Evolutionary conservation across 2,113 vertebrate genomes (phyloP).

Genomic region (Onychorhynchus coronatus): DNA sequence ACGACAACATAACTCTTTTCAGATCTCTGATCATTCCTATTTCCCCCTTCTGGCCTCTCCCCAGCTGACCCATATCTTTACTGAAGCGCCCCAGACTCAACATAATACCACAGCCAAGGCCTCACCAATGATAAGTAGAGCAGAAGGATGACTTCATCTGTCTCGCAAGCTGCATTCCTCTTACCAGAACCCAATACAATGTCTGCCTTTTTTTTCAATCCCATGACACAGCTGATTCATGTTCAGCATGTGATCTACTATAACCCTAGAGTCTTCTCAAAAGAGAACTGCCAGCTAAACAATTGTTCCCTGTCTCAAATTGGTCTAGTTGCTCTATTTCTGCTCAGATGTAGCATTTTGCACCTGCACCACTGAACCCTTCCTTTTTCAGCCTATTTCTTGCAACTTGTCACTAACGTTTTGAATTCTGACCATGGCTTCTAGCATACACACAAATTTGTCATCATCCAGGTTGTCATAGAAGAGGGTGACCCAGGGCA

Average conservation of each 20-base stretch:
- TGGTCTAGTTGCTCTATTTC: not conserved
- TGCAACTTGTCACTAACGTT: not conserved
- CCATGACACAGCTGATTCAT: constrained; percentile 46
- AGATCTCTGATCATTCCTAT: not conserved
- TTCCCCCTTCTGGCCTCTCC: not conserved
- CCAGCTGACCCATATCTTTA: not conserved
- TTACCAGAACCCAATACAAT: constrained; percentile 38
- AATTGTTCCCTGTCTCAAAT: not conserved
- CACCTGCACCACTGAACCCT: not conserved
- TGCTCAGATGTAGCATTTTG: not conserved
- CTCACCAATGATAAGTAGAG: constrained; percentile 5
- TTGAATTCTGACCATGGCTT: not conserved
- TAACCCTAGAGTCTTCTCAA: constrained; percentile 22
- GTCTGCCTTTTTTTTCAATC: constrained; percentile 44
- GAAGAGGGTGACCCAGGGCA: not conserved
- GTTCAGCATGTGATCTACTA: constrained; percentile 44
- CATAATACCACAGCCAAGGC: not conserved
- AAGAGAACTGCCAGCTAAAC: constrained; percentile 37
- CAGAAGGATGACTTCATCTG: constrained; percentile 55
- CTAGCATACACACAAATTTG: not conserved
- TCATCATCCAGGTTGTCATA: not conserved
- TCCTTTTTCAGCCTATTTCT: not conserved
- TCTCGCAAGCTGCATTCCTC: constrained; percentile 31
- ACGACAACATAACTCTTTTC: not conserved
- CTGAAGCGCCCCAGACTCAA: constrained; percentile 6